These are phyloP conservation scores for Orius insidiosus DNA, from an alignment of 1,140 invertebrate genomes.

Conservation along the genomic window DNA sequence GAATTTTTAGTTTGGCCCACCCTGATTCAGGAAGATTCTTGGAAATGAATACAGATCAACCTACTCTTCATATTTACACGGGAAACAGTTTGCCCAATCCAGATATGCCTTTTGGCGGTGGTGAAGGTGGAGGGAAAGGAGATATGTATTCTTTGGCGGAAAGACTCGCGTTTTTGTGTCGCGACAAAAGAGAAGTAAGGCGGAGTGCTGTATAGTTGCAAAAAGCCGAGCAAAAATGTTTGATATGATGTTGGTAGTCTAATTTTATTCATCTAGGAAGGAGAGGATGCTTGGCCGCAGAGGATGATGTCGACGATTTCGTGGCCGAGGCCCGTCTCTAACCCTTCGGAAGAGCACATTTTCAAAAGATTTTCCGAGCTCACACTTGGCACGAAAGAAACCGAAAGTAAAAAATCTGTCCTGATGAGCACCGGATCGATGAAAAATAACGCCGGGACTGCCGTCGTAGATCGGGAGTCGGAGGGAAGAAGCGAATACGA, in stretches of 20 bases:
- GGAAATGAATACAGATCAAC: conserved; percentile 40
- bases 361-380: not conserved
- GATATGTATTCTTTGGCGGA: not conserved
- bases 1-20: conserved; percentile 49
- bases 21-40: conserved; percentile 48
- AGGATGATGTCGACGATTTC: conserved; percentile 1
- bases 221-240: not conserved
- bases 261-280: not conserved
- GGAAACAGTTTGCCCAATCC: conserved; percentile 30
- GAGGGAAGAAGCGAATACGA: not conserved
- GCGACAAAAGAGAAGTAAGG: not conserved
- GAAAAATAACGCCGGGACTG: not conserved
- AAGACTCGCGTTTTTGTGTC: not conserved
- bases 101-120: conserved; percentile 16
- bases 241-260: not conserved
- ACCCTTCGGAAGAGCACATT: conserved; percentile 8
- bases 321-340: conserved; percentile 5
- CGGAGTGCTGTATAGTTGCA: not conserved
- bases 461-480: no score
- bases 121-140: not conserved
- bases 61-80: conserved; percentile 44
- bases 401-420: not conserved
- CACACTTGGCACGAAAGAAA: not conserved
- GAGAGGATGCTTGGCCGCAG: conserved; percentile 5
- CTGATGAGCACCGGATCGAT: not conserved